Evolutionary conservation across 1,140 invertebrate genomes (phyloP), one percentile per base, ranked within the genome.

Genomic region (Cydia amplana): DNA sequence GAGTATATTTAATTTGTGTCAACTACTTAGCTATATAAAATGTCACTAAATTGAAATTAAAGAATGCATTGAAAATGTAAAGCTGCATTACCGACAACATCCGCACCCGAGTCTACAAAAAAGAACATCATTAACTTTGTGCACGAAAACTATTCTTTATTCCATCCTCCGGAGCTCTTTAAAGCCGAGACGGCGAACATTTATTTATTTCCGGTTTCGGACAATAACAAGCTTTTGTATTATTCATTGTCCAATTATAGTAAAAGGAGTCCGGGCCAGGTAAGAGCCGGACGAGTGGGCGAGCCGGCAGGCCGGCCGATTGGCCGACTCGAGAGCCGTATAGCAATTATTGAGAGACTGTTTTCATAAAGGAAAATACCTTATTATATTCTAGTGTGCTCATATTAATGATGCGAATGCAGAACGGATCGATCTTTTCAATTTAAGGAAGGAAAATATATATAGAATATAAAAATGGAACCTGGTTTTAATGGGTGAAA

Each of bases 171-270:
- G 7, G 12, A 40, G 4, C 64, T 60, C 55, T 60, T 60, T 60
- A 70, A 70, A 32, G 65, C 16, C 65, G 32, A 36, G 28, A n/a
- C 65, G 25, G 63, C 9, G 16, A 60, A 60, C 55, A 32, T 76
- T 64, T 77, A 72, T 74, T 77, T 72, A 74, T 90, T 90, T 90
- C 83, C 82, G 84, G 85, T 85, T 88, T 85, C 78, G 84, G 82
- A 78, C 86, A 87, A 90, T 89, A 91, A 90, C 87, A 84, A 84
- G 78, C 87, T 90, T 64, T 86, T 92, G 89, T 92, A 90, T 91
- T 91, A 92, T 92, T 91, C 90, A 91, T 90, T 83, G 84, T 81
- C 89, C 90, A 92, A 92, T 92, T 92, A 92, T 87, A 86, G 84
- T 86, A 85, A 90, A 91, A 90, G 89, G 88, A 88, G 88, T 88